Conservation (phyloP, 2,113 vertebrate species). For the Paralichthys olivaceus region DNA sequence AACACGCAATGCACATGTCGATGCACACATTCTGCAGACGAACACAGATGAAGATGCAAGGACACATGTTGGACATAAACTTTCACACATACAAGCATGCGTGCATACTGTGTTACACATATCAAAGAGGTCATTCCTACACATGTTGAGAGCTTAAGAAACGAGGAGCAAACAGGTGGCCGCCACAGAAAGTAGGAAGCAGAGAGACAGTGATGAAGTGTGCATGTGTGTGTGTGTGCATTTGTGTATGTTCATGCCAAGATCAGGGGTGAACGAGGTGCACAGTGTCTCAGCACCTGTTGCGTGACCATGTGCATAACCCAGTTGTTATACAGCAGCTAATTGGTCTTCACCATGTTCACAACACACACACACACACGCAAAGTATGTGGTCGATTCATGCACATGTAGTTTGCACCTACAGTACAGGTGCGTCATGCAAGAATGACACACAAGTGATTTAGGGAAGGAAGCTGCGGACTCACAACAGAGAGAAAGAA, state of each 20-base stretch:
- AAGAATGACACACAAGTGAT: not conserved
- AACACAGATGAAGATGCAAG: not conserved
- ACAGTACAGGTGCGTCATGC: conserved; percentile 53
- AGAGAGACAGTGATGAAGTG: not conserved
- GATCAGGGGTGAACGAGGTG: conserved; percentile 53
- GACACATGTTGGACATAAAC: not conserved
- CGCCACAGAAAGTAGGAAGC: conserved; percentile 11
- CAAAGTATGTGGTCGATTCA: not conserved
- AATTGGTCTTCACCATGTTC: conserved; percentile 38
- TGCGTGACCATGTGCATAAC: conserved; percentile 26
- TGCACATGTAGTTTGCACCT: not conserved
- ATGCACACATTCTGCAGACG: not conserved
- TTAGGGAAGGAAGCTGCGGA: not conserved
- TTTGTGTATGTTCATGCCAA: conserved; percentile 14
- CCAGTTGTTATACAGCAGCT: conserved; percentile 53
- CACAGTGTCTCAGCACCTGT: conserved; percentile 55
- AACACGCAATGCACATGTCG: not conserved
- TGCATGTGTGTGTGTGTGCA: conserved; percentile 18
- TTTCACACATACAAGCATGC: not conserved
- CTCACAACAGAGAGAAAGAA: not conserved
- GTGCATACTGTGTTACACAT: not conserved
- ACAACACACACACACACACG: conserved; percentile 12
- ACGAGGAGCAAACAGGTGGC: conserved; percentile 60
- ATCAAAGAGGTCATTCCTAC: conserved; percentile 21
- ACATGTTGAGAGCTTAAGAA: conserved; percentile 33